Percentiles rank a stretch among this genome's conserved stretches.
phyloP scores from a whole-genome alignment of 2,797 vertebrate genomes.

The Mallotus villosus region DNA sequence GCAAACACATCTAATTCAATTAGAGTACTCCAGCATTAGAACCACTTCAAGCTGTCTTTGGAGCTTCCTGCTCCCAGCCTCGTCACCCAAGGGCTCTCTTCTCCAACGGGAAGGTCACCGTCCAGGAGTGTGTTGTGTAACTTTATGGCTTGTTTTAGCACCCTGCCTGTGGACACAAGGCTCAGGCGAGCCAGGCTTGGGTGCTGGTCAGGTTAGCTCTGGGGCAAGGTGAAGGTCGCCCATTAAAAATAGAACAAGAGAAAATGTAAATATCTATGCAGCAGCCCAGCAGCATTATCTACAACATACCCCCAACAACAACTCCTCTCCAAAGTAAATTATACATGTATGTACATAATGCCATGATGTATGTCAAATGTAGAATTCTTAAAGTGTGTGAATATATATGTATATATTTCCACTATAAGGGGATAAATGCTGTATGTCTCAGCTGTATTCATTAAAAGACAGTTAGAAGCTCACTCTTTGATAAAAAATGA shows the following conservation, averaged over 20 bases:
- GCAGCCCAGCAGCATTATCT: background rate
- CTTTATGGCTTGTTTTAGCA: constrained; percentile 1
- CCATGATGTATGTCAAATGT: background rate
- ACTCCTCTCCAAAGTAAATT: background rate
- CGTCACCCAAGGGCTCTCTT: constrained; percentile 13
- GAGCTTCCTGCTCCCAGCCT: background rate
- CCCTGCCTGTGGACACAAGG: constrained; percentile 4
- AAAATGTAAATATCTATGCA: constrained; percentile 24
- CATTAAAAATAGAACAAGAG: constrained; percentile 12
- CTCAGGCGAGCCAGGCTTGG: background rate
- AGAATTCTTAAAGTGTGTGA: background rate
- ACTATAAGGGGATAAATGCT: too few species aligned
- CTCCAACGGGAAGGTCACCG: constrained; percentile 10
- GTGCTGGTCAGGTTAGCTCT: background rate
- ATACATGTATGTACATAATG: background rate
- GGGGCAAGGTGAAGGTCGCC: background rate
- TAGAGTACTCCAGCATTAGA: background rate
- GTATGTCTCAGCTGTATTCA: too few species aligned
- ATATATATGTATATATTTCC: background rate
- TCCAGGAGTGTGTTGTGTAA: constrained; percentile 1
- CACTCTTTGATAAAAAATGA: too few species aligned
- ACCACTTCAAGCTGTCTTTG: background rate
- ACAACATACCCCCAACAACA: background rate
- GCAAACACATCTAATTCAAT: background rate
- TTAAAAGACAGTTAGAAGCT: too few species aligned